Evolutionary conservation across 35 echinoderm and acorn worm genomes (phyloP).

Genomic region (Eucidaris tribuloides): DNA sequence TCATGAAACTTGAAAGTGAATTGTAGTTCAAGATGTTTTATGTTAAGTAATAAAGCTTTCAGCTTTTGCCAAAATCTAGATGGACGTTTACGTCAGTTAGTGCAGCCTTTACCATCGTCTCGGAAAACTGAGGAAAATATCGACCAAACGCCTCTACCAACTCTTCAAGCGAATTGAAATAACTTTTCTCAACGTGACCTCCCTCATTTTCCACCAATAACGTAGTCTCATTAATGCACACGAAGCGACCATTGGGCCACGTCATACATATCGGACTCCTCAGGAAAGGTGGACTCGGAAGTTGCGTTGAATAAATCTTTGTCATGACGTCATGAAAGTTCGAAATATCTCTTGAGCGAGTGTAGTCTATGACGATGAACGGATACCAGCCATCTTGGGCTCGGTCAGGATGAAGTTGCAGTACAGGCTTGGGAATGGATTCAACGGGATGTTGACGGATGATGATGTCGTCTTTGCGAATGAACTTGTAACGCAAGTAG

Average conservation of each 20-base stretch:
- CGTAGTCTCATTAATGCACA: conserved; percentile 11
- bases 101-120: background rate
- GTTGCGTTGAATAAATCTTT: background rate
- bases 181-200: background rate
- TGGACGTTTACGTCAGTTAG: background rate
- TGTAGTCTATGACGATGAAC: background rate
- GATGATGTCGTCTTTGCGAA: conserved; percentile 18
- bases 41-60: too few relatives aligned
- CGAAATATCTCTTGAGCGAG: background rate
- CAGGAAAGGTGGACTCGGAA: background rate
- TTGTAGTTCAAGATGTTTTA: too few relatives aligned
- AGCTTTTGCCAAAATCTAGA: too few relatives aligned
- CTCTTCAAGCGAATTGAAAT: background rate
- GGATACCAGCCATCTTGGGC: conserved; percentile 7
- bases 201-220: background rate
- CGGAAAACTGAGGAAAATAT: background rate
- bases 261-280: background rate
- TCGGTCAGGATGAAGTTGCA: background rate
- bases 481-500: conserved; percentile 57
- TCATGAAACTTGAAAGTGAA: too few relatives aligned
- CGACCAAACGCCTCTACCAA: background rate
- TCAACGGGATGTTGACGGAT: conserved; percentile 9
- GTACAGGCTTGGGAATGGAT: background rate
- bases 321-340: conserved; percentile 3
- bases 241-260: background rate